A percentile compares a stretch with the other conserved stretches of the same genome.
Conservation (phyloP, 2,113 vertebrate species). For the Erinaceus europaeus region DNA sequence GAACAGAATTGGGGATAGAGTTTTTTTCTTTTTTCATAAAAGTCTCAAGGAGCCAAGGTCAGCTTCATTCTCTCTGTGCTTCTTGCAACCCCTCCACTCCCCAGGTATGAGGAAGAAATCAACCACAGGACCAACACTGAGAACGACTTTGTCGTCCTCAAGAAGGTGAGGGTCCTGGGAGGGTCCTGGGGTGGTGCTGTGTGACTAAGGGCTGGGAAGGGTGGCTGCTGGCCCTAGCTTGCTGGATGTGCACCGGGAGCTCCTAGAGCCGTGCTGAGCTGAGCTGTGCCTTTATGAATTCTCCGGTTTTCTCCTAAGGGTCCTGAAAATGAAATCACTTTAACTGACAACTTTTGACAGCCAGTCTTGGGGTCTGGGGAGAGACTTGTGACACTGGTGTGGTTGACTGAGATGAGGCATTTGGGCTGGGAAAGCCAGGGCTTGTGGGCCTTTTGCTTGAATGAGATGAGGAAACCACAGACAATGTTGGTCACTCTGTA, state of each 20-base stretch:
- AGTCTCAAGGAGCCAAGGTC: background rate
- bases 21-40: background rate
- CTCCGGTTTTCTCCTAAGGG: background rate
- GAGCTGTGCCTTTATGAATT: background rate
- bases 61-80: background rate
- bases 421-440: background rate
- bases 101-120: constrained; percentile 95
- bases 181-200: background rate
- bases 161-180: constrained; percentile 85
- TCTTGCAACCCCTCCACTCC: background rate
- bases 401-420: background rate
- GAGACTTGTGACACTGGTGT: background rate
- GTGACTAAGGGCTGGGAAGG: background rate
- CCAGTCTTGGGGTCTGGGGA: background rate
- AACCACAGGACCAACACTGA: constrained; percentile 89
- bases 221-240: too few relatives aligned
- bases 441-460: background rate
- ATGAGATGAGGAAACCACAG: background rate
- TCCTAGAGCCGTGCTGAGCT: background rate
- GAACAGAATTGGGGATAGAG: background rate
- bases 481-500: too few relatives aligned
- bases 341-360: background rate
- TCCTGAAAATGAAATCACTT: background rate
- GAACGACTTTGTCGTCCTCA: constrained; percentile 94
- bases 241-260: background rate